phyloP scores from a whole-genome alignment of 2,888 invertebrate genomes.

The Coremacera marginata region DNA sequence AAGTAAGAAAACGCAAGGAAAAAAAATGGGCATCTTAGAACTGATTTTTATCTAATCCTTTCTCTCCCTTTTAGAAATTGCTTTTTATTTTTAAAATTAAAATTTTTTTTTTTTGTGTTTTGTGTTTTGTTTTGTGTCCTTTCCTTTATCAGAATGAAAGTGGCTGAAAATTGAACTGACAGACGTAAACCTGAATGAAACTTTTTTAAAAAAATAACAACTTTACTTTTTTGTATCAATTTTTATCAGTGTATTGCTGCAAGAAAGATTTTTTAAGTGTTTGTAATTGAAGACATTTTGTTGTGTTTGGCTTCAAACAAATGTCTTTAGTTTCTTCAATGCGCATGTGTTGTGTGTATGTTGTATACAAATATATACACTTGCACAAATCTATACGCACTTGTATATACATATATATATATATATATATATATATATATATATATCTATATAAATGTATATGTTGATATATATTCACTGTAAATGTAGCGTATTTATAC shows the following conservation, averaged over 20 bases:
- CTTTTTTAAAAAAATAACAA: background rate
- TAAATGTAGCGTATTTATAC: background rate
- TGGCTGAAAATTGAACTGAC: too few relatives aligned
- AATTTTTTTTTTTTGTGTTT: too few relatives aligned
- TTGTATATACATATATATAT: background rate
- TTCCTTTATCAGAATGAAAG: too few relatives aligned
- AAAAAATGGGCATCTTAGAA: too few relatives aligned
- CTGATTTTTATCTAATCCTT: too few relatives aligned
- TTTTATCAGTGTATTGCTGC: too few relatives aligned
- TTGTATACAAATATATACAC: background rate
- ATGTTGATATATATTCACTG: background rate
- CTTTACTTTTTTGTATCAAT: too few relatives aligned
- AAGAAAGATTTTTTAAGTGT: background rate
- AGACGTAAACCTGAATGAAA: too few relatives aligned
- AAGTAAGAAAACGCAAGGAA: too few relatives aligned
- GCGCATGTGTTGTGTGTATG: slow-evolving; percentile 13
- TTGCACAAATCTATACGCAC: background rate
- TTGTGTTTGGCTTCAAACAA: slow-evolving; percentile 18
- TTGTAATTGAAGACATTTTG: slow-evolving; percentile 30
- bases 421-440: slow-evolving; percentile 3
- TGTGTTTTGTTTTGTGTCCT: too few relatives aligned
- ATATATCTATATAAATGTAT: background rate
- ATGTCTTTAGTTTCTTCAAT: slow-evolving; percentile 7
- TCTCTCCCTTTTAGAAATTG: too few relatives aligned
- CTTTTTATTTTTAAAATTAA: too few relatives aligned